Conservation (phyloP, 2,888 invertebrate genomes). For the Sphecodes monilicornis region DNA sequence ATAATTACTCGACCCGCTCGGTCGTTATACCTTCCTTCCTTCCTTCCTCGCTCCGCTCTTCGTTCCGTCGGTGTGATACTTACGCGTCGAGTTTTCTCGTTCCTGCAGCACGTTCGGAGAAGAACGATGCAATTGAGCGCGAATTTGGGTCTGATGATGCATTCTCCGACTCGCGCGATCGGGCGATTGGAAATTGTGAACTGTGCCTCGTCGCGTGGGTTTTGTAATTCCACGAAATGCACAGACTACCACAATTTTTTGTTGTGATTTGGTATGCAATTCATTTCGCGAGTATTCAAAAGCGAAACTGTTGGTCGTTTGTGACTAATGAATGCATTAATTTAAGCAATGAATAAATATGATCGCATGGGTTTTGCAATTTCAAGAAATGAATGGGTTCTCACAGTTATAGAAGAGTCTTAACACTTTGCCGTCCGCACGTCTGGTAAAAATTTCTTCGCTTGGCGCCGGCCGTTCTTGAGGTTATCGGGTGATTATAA, state of each 20-base stretch:
- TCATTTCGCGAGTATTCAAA: too few species aligned
- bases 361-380: too few species aligned
- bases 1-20: conserved; percentile 54
- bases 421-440: too few species aligned
- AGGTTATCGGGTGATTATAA: too few species aligned
- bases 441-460: too few species aligned
- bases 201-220: not conserved
- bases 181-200: not conserved
- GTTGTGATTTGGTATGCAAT: too few species aligned
- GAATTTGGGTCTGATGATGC: conserved; percentile 18
- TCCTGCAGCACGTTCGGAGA: not conserved
- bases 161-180: not conserved
- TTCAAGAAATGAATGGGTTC: too few species aligned
- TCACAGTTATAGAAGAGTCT: too few species aligned
- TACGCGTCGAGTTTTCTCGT: conserved; percentile 34
- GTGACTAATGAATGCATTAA: too few species aligned
- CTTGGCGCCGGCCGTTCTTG: too few species aligned
- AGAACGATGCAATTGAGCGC: not conserved
- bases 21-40: conserved; percentile 32
- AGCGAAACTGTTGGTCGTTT: too few species aligned
- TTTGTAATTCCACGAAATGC: not conserved
- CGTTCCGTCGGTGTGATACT: conserved; percentile 26
- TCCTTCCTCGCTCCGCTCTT: not conserved
- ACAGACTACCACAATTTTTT: not conserved
- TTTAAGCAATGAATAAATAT: too few species aligned